Percentiles rank a stretch among this genome's conserved stretches.
These are phyloP conservation scores for zebrafish (Danio rerio) DNA, from an alignment of 2,113 vertebrate genomes.

Conservation along the genomic window GRCz12tu NC_133185.1:37078501-37079000, in stretches of 20 bases:
- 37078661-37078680: neutral
- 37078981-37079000: slow-evolving; percentile 29
- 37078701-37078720: neutral
- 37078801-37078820: slow-evolving; percentile 11
- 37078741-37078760: neutral
- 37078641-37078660: neutral
- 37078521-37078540: neutral
- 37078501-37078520: neutral
- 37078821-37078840: slow-evolving; percentile 32
- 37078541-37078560: neutral
- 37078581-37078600: neutral
- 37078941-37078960: neutral
- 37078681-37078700: neutral
- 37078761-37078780: neutral
- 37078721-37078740: neutral
- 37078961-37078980: neutral
- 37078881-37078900: neutral
- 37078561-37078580: slow-evolving; percentile 9
- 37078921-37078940: neutral
- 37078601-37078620: neutral
- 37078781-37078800: neutral
- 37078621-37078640: slow-evolving; percentile 10
- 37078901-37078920: neutral
- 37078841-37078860: neutral
- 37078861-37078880: slow-evolving; percentile 18